Percentiles rank a stretch among this genome's conserved stretches.
Conservation (phyloP, 2,113 vertebrate species). For the Nothoprocta pentlandii region DNA sequence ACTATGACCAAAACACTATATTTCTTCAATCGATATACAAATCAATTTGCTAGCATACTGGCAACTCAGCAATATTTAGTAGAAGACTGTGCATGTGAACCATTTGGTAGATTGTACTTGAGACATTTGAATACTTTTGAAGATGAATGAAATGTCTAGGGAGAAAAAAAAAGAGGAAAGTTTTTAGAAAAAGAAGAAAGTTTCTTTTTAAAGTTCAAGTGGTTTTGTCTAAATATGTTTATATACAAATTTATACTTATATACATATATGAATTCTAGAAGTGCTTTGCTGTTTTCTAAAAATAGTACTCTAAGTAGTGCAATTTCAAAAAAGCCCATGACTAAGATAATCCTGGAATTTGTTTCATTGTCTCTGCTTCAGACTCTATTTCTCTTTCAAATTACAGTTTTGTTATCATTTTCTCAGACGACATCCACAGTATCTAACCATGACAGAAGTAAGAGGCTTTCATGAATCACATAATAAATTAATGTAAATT, state of each 20-base stretch:
- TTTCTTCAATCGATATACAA: not conserved
- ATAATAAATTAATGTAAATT: not conserved
- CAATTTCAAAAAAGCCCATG: not conserved
- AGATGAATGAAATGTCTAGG: not conserved
- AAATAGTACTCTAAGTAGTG: not conserved
- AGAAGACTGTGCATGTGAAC: not conserved
- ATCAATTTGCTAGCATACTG: not conserved
- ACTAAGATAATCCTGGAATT: not conserved
- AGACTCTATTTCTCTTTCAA: not conserved
- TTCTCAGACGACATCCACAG: not conserved
- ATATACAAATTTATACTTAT: not conserved
- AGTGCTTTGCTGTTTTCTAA: not conserved
- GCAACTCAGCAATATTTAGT: not conserved
- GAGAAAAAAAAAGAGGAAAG: not conserved
- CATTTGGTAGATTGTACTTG: not conserved
- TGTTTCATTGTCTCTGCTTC: not conserved
- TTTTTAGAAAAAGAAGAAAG: no score
- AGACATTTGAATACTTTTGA: not conserved
- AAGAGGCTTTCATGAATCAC: not conserved
- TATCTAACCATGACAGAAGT: not conserved
- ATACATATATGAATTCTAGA: rapidly evolving
- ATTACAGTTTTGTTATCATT: not conserved
- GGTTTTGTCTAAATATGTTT: not conserved
- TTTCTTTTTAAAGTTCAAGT: not conserved
- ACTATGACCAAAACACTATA: not conserved